Evolutionary conservation across 2,797 vertebrate genomes (phyloP), one percentile per base, ranked within the genome.

Genomic region (Alcedo atthis): DNA sequence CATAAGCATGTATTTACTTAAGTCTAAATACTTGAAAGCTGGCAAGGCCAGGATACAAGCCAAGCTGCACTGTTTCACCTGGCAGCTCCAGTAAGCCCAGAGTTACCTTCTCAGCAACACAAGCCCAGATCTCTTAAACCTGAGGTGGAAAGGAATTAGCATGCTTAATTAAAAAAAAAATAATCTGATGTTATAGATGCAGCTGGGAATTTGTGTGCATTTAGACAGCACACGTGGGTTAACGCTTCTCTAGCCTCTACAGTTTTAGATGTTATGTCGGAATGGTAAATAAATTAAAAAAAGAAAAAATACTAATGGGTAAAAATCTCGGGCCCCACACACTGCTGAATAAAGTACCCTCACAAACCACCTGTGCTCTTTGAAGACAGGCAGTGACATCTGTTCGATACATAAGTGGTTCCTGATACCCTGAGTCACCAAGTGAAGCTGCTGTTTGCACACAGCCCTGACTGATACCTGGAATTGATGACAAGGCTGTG

Each of bases 361-460:
- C 43, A 16, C 15, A 26, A 25, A 25, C 9, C 10, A 33, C 24
- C 43, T 3, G 15, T 25, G 42, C 17, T 32, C 43, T 57, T 20
- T 45, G 26, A 15, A 57, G 26, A 45, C 45, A 48, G 71, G 61
- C 53, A 49, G 1, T 19, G 87, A 51, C 80, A 67, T 55, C 22
- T 18, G 54, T 53, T 92, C 75, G 81, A 76, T 81, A 63, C 45
- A 42, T 24, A 80, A 45, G 8, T 57, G 90, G n/a, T n/a, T 91
- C 55, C 59, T 67, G 69, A 17, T 40, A 75, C 58, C 78, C 92
- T 78, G 88, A 97, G 90, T 96, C 94, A 97, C 68, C 7, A 5
- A 88, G 79, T 12, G 64, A 59, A 83, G 73, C 71, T 26, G 8
- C 85, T 43, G 80, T 55, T 81, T 85, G 73, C 48, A 89, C 87